These are phyloP conservation scores for Choloepus hoffmanni DNA, from an alignment of 2,113 vertebrate species.

Conservation along the genomic window DNA sequence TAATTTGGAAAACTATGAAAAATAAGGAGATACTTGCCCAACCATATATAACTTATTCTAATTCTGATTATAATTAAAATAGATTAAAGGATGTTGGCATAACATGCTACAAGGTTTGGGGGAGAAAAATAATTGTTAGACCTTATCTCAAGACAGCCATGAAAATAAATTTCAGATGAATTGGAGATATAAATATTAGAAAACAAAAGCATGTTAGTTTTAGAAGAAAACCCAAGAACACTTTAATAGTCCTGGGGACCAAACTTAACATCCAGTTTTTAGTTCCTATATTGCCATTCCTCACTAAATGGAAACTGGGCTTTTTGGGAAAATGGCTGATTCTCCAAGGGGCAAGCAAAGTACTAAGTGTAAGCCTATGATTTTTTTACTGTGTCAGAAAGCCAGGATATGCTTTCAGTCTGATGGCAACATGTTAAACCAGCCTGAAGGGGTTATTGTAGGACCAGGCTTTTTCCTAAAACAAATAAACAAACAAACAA, in stretches of 20 bases:
- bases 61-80: slow-evolving; percentile 46
- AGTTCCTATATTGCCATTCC: not conserved
- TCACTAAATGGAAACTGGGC: not conserved
- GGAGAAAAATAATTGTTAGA: slow-evolving; percentile 16
- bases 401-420: not conserved
- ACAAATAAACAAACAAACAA: too few species aligned
- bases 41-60: not conserved
- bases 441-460: not conserved
- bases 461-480: not conserved
- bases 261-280: not conserved
- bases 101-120: not conserved
- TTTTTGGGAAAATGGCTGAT: not conserved
- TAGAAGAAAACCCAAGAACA: not conserved
- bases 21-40: not conserved
- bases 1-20: slow-evolving; percentile 17
- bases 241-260: not conserved
- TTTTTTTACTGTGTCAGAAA: not conserved
- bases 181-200: not conserved
- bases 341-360: not conserved
- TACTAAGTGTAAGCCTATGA: not conserved
- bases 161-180: slow-evolving; percentile 34
- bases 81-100: not conserved
- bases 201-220: not conserved
- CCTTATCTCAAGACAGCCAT: not conserved
- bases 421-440: not conserved